Evolutionary conservation across 2,113 vertebrate genomes (phyloP).

Genomic region (Neoarius graeffei): DNA sequence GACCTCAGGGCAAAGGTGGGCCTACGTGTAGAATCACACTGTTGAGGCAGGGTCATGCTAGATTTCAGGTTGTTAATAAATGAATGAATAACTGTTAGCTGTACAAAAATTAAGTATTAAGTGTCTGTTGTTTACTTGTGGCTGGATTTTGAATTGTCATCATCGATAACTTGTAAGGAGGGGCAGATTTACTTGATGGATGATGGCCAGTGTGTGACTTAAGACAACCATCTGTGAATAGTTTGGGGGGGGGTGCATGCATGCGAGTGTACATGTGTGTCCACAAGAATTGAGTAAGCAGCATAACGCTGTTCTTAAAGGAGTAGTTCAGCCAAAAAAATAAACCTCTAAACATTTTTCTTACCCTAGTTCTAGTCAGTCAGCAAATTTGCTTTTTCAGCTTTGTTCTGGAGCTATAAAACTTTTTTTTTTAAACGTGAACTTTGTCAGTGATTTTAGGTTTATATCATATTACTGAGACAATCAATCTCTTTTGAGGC

Average conservation of each 20-base stretch:
- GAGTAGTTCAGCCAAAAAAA: not conserved
- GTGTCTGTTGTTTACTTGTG: not conserved
- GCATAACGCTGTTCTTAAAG: constrained; percentile 24
- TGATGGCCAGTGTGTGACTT: not conserved
- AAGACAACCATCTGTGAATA: constrained; percentile 18
- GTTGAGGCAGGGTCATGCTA: not conserved
- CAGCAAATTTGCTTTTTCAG: not conserved
- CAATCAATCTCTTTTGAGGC: not conserved
- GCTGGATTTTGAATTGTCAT: not conserved
- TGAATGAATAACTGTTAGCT: not conserved
- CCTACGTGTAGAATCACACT: no score
- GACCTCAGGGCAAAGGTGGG: constrained; percentile 78
- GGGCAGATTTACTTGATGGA: not conserved
- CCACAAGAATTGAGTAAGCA: not conserved
- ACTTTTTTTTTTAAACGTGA: not conserved
- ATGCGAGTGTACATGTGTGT: not conserved
- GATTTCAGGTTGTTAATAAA: constrained; percentile 9
- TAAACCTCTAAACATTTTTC: not conserved
- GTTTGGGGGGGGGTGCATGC: constrained; percentile 8
- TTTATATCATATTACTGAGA: not conserved
- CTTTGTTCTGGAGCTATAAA: not conserved
- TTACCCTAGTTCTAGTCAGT: not conserved
- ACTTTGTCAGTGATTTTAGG: not conserved
- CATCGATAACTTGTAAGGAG: not conserved
- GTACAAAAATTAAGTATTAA: no score